Base-by-base conservation (phyloP, 2,888 invertebrate species). In the Drosophila meridiana region DNA sequence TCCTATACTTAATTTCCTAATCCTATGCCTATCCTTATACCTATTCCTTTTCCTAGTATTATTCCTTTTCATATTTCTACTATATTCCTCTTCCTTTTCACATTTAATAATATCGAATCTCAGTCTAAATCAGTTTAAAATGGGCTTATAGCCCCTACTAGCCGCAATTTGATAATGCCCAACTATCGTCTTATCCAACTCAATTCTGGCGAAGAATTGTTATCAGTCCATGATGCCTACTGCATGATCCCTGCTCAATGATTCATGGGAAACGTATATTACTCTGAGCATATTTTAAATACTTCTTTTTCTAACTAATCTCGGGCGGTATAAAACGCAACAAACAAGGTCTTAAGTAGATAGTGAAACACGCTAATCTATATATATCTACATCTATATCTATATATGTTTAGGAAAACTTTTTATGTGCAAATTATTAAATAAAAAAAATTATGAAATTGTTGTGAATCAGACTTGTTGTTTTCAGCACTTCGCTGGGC, bases 391-490 rank as follows among this genome's bases (percentile, higher is more conserved):
- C 8, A n/a, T n/a, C 7, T 8, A 42, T n/a, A 26, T 45, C 2
- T 5, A 20, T 26, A 45, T 20, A 20, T 3, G 1, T 42, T 20
- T 8, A 20, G 42, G 4, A 42, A 26, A 47, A 13, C 26, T 47
- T 47, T 13, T 6, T 7, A 3, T 6, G 1, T 28, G 13, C 45
- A 28, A 28, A 28, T 30, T 20, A 11, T 32, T 50, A 50, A n/a
- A 11, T 32, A n/a, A 34, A 52, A 34, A 52, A 20, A n/a, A 11
- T 50, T 32, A 52, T 52, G 50, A 52, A 52, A 52, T 52, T 32
- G 50, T 9, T 9, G 32, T 52, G 50, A 52, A 34, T 52, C 50
- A 52, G 50, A 52, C 50, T 52, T 52, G 50, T 50, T 50, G 50
- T 50, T 50, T 32, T 32, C 50, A 32, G 9, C 48, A 48, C 48